phyloP scores from a whole-genome alignment of 2,888 invertebrate genomes.

The Machimus atricapillus region DNA sequence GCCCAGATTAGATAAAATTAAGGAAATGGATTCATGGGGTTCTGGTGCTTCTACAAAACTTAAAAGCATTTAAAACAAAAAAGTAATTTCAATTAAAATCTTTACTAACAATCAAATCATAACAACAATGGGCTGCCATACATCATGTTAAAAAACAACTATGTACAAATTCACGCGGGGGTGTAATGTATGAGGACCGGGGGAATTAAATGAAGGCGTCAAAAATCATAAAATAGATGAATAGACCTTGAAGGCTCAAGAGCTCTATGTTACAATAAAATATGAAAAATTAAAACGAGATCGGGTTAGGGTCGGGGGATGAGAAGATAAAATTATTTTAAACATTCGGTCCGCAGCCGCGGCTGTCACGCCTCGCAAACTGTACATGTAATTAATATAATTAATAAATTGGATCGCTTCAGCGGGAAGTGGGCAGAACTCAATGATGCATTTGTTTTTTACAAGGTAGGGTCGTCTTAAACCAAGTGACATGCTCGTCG shows the following conservation, averaged over 20 bases:
- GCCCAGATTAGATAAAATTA: neutral
- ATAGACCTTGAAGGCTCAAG: neutral
- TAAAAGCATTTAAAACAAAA: constrained; percentile 5
- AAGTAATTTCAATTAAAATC: constrained; percentile 20
- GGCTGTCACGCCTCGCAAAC: neutral
- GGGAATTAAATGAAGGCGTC: neutral
- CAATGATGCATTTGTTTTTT: neutral
- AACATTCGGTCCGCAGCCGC: constrained; percentile 1
- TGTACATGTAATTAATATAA: constrained; percentile 3
- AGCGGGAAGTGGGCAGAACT: constrained; percentile 20
- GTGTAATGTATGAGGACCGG: neutral
- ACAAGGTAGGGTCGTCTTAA: neutral
- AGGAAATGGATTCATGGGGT: neutral
- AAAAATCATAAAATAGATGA: neutral
- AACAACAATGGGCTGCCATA: constrained; percentile 34
- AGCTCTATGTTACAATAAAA: neutral
- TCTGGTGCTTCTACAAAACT: neutral
- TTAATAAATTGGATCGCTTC: constrained; percentile 21
- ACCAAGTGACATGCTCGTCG: neutral
- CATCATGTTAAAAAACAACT: constrained; percentile 7
- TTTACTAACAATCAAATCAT: constrained; percentile 26
- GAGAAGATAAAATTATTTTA: neutral
- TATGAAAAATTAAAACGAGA: neutral
- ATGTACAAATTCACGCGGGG: constrained; percentile 11
- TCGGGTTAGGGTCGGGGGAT: neutral